Evolutionary conservation across 2,888 invertebrate species (phyloP).

Genomic region (Thysanoteuthis rhombus): DNA sequence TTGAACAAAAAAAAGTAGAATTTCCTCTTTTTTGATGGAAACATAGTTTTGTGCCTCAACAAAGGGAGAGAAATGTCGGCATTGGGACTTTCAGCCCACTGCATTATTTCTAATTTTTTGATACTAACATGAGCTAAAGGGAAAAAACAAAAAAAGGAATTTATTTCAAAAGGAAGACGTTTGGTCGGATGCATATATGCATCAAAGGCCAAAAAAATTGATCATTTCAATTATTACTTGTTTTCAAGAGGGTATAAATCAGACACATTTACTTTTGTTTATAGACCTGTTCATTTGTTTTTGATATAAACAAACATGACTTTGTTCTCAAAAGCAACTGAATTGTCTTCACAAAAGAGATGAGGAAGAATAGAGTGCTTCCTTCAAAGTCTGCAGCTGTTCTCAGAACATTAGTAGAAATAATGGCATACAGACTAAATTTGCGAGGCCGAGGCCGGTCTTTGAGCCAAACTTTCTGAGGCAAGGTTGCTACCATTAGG

Average conservation of each 20-base stretch:
- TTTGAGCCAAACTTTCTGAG: neutral
- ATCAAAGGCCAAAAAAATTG: no score
- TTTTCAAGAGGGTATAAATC: neutral
- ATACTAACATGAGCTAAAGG: no score
- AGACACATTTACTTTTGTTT: neutral
- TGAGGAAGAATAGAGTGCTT: neutral
- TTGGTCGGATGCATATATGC: no score
- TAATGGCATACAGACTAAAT: slow-evolving; percentile 12
- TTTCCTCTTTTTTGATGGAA: no score
- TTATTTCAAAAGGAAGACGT: no score
- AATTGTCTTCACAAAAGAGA: neutral
- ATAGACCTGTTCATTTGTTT: neutral
- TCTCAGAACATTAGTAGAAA: slow-evolving; percentile 12
- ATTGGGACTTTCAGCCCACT: no score
- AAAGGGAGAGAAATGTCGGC: no score
- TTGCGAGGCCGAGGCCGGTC: neutral
- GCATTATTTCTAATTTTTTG: no score
- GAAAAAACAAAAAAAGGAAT: no score
- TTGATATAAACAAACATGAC: neutral
- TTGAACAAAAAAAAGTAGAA: no score
- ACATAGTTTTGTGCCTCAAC: no score
- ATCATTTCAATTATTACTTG: no score
- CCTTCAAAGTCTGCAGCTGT: neutral
- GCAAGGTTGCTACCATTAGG: slow-evolving; percentile 12
- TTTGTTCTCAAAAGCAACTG: neutral